Percentiles rank a stretch among this genome's conserved stretches.
Conservation (phyloP, 2,888 invertebrate genomes). For the Druceiella hillmani region DNA sequence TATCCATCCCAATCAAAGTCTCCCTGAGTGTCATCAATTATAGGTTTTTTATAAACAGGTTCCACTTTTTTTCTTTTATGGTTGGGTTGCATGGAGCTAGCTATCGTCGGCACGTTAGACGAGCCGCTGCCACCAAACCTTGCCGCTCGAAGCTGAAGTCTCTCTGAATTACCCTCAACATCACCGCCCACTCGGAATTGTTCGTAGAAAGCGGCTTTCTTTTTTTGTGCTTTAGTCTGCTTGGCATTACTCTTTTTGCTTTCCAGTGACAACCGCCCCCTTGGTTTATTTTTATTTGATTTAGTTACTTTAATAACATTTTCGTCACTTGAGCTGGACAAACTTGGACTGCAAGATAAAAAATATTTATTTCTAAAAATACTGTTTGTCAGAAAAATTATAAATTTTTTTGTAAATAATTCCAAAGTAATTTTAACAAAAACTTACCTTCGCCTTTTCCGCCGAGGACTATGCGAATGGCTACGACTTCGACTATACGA, state of each 20-base stretch:
- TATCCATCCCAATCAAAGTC: slow-evolving; percentile 81
- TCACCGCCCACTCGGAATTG: slow-evolving; percentile 59
- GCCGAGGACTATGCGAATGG: slow-evolving; percentile 45
- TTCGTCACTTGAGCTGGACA: slow-evolving; percentile 51
- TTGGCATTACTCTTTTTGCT: slow-evolving; percentile 41
- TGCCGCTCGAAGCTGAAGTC: slow-evolving; percentile 84
- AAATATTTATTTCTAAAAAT: slow-evolving; percentile 7
- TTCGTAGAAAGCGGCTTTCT: slow-evolving; percentile 60
- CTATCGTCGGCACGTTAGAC: slow-evolving; percentile 43
- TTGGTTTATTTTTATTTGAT: slow-evolving; percentile 49
- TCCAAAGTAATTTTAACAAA: slow-evolving; percentile 2
- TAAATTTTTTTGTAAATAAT: too few species aligned
- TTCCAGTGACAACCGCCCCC: slow-evolving; percentile 51
- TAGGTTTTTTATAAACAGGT: slow-evolving; percentile 32
- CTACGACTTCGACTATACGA: slow-evolving; percentile 39
- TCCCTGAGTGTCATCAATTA: slow-evolving; percentile 57
- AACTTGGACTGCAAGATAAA: slow-evolving; percentile 24
- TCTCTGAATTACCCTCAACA: slow-evolving; percentile 69
- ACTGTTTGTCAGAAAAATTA: too few species aligned
- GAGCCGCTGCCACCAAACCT: slow-evolving; percentile 59
- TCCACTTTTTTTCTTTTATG: slow-evolving; percentile 31
- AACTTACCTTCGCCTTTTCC: slow-evolving; percentile 44
- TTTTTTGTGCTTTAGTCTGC: slow-evolving; percentile 47
- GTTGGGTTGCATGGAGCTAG: slow-evolving; percentile 39
- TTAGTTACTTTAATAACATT: slow-evolving; percentile 36